Base-by-base conservation (phyloP, 2,797 vertebrate species). In the Prionace glauca region DNA sequence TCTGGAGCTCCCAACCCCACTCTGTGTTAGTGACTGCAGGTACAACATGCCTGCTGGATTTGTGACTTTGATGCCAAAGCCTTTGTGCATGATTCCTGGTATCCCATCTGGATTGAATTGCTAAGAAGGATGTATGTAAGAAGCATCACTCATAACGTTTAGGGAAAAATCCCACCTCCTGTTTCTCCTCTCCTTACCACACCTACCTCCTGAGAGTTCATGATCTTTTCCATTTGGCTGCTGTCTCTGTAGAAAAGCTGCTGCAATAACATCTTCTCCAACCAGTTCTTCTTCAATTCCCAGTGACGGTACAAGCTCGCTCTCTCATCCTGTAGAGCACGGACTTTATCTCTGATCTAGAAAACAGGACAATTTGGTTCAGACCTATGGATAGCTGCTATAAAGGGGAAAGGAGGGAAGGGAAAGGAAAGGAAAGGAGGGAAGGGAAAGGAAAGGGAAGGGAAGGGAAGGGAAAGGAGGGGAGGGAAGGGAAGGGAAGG, bases 161-260 rank as follows among this genome's bases (percentile, higher is more conserved):
- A 67, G 32, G 88, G 60, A 41, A 5, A 10, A 71, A 10, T 22
- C 95, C 56, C 69, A 65, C n/a, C 20, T 50, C 32, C 56, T 62
- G 71, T 8, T 84, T 41, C 2, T 79, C 45, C 45, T 0, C 36
- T 36, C 16, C 62, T 56, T 9, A 77, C 62, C 84, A 22, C 36
- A 81, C 96, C 24, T 79, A 98, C 98, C 98, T 99, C 98, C 96
- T 98, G 98, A 0, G 98, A 98, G 60, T 96, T 97, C 95, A 98
- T 97, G 41, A 97, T 97, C 96, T 97, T 98, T 79, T 98, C 98
- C 96, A 98, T 96, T 96, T 97, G 97, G 96, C 96, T 96, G 0
- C 97, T 97, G 8, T 98, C 98, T 96, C 98, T 98, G 97, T 98
- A 98, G 97, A 99, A 99, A 77, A 97, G 96, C 96, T 98, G 98